Evolutionary conservation across 2,113 vertebrate genomes (phyloP), one percentile per base, ranked within the genome.

Genomic region (Leptobrachium leishanense): DNA sequence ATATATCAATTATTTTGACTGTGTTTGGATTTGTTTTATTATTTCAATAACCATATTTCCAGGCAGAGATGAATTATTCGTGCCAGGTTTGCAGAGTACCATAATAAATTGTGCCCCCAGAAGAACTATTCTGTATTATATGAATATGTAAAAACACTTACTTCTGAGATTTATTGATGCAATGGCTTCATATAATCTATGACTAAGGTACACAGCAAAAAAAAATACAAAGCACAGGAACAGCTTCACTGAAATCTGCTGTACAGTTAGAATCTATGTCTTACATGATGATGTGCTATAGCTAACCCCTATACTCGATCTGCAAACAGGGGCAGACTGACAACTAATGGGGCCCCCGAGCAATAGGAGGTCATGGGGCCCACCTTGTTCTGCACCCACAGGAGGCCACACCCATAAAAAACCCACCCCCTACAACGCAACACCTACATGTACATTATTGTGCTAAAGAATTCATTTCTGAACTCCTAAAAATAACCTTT

Each of bases 51-150:
- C 12, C 13, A 72, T 20, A 31, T 44, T 53, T 72, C 7, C 20
- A 78, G n/a, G 31, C 68, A 50, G 6, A 6, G 31, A 20, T 70
- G 43, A 63, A 10, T 77, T 70, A 77, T 46, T 40, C 42, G 40
- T 42, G 55, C 20, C 63, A 12, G 67, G 54, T 62, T 10, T 40
- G 46, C 6, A 42, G 12, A 12, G 7, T 63, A 43, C 50, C 15
- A 46, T 70, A 70, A 70, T 70, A 70, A 70, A 70, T 70, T 70
- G 43, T 62, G 39, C 55, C 8, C 20, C 76, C 20, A 42, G 57
- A 31, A 46, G 39, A n/a, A 69, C 43, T 69, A 20, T 62, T 46
- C n/a, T 3, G 43, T 71, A 63, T 71, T 15, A 71, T 13, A 57
- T 78, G 54, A 71, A 71, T 71, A 70, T 77, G 66, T 66, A 76